Evolutionary conservation across 2,888 invertebrate genomes (phyloP), one percentile per base, ranked within the genome.

Genomic region (Malthinus seriepunctatus): DNA sequence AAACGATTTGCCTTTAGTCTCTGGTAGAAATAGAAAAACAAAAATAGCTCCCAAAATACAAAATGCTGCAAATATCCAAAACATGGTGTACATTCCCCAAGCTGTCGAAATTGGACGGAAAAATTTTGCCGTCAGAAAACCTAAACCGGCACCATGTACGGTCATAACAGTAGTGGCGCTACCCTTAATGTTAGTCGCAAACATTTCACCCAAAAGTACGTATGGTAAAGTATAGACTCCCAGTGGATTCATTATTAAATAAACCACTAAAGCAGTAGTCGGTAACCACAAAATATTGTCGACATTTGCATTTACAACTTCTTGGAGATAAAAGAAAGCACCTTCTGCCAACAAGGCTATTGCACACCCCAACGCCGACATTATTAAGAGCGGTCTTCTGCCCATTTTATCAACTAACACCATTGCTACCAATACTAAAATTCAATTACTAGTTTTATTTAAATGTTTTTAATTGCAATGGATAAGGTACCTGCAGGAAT

Each of bases 171-270:
- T 84, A 0, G 85, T 84, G 0, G 86, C 86, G 0, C 80, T 77
- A 0, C 83, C 82, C 68, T 86, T 86, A 0, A 86, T 83, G 60
- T 85, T 85, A 0, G 85, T 84, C 0, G 86, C 84, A 66, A 87
- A 87, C 3, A 86, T 66, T 71, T 87, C 87, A 0, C 85, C 85
- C 66, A 86, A 81, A 78, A 86, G 80, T 65, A 86, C 82, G 60
- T 85, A 85, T 0, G 86, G 82, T 32, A 86, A 68, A 31, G 84
- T 85, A 0, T 84, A 85, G 32, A 86, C 74, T 0, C 87, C 87
- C 3, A 83, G 71, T 0, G 85, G 82, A 54, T 84, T 84, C 6
- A 84, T 71, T 3, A 86, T 70, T 50, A 84, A 84, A 66, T 86
- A 86, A 9, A 82, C 75, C 37, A 84, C 70, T 1, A 86, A 77